Evolutionary conservation across 2,797 vertebrate genomes (phyloP), one percentile per base, ranked within the genome.

Genomic region (Tinamus major): DNA sequence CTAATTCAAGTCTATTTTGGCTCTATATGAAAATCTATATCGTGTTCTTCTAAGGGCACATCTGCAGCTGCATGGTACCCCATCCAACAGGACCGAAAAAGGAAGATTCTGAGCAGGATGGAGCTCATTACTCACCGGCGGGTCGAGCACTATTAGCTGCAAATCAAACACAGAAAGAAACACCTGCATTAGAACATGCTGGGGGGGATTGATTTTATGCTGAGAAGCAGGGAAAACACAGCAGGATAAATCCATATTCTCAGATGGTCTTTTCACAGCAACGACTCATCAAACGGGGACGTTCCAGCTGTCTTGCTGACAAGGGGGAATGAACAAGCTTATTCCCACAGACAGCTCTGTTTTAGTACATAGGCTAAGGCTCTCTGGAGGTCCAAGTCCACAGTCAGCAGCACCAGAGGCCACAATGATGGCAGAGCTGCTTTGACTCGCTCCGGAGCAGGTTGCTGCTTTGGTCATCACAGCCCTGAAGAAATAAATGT

Each of bases 141-240:
- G 98, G 39, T 99, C 98, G 78, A 99, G 97, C 91, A 99, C 98
- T 98, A 99, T 99, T 91, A 99, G 98, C 99, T 99, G 98, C 97
- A 98, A 98, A 97, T 88, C 92, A 97, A 97, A 96, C 95, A 97
- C 93, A 98, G 94, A 98, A 93, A 97, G 97, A 98, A 98, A 93
- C 95, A 80, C 42, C 83, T 39, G 83, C 29, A n/a, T 92, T 92
- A 87, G 93, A 81, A 84, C 4, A 87, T 10, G 33, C 31, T 20
- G 16, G 33, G 24, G 56, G 33, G 58, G 67, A 24, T 2, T 33
- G 67, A n/a, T 41, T 46, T 13, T 17, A 17, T 9, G 61, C 42
- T 8, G 2, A 72, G 27, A 33, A 53, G 72, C 20, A 14, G 49
- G 44, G 26, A 1, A 64, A 39, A 68, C 89, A 65, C 1, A 8